Conservation (phyloP, 2,888 invertebrate species). For the Cryptophagus acutangulus region DNA sequence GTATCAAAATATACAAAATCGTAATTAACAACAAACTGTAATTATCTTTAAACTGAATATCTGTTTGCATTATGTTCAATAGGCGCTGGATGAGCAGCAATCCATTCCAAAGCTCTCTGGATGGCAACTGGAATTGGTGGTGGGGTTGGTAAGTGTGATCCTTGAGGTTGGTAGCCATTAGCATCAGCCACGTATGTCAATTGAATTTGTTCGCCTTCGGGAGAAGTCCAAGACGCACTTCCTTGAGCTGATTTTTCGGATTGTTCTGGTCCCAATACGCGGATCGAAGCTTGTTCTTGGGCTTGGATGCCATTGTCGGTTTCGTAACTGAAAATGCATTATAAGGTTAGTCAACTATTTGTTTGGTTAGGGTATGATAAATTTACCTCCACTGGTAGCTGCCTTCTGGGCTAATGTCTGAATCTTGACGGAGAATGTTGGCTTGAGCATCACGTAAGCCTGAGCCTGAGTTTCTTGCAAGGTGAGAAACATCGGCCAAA, state of each 20-base stretch:
- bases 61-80: not conserved
- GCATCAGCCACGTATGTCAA: constrained; percentile 33
- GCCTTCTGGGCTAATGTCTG: constrained; percentile 12
- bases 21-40: too few species aligned
- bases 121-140: constrained; percentile 42
- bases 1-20: too few species aligned
- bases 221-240: constrained; percentile 26
- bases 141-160: constrained; percentile 40
- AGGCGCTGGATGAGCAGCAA: constrained; percentile 49
- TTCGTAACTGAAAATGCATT: constrained; percentile 20
- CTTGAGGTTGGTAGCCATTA: constrained; percentile 34
- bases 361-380: not conserved
- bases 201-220: constrained; percentile 46
- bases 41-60: too few species aligned
- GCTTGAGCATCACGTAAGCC: constrained; percentile 3
- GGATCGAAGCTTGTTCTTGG: constrained; percentile 24
- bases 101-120: constrained; percentile 30
- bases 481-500: constrained; percentile 8
- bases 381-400: constrained; percentile 14
- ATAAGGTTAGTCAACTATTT: constrained; percentile 1
- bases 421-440: constrained; percentile 8
- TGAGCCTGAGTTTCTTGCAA: not conserved
- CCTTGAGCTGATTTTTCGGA: constrained; percentile 28
- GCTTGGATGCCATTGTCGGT: constrained; percentile 25
- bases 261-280: constrained; percentile 45